Conservation (phyloP, 2,797 vertebrate species). For the Sebastes hubbsi region DNA sequence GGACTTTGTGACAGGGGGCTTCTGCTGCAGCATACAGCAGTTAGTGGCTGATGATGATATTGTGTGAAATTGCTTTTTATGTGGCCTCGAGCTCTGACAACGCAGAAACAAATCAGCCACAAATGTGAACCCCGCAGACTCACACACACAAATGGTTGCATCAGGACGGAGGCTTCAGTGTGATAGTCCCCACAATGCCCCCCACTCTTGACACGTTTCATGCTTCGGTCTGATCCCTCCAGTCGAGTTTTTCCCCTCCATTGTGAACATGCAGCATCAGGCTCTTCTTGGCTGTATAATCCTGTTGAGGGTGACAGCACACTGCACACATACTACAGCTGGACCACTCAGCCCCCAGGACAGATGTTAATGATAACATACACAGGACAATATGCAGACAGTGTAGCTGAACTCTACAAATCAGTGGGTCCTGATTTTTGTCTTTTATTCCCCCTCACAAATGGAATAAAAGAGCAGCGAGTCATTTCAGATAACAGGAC, state of each 20-base stretch:
- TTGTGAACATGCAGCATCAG: slow-evolving; percentile 13
- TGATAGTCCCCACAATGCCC: background rate
- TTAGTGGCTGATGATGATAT: slow-evolving; percentile 19
- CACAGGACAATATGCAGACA: slow-evolving; percentile 1
- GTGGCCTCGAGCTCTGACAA: slow-evolving; percentile 5
- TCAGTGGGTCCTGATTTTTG: background rate
- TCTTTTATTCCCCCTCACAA: background rate
- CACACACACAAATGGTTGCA: background rate
- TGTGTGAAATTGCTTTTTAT: slow-evolving; percentile 23
- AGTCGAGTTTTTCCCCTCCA: background rate
- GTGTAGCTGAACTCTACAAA: background rate
- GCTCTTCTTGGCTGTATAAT: slow-evolving; percentile 2
- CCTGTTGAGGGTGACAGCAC: background rate
- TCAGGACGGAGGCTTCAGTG: background rate
- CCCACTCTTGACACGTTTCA: slow-evolving; percentile 2
- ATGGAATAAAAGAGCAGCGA: slow-evolving; percentile 7
- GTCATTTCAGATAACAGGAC: slow-evolving; percentile 31
- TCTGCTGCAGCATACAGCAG: slow-evolving; percentile 8
- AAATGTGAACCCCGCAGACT: background rate
- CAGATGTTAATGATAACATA: slow-evolving; percentile 32
- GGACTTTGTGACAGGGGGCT: slow-evolving; percentile 8
- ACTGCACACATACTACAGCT: background rate
- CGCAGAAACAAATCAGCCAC: background rate
- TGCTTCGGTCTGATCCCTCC: background rate
- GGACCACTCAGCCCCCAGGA: slow-evolving; percentile 24